phyloP scores from a whole-genome alignment of 1,140 invertebrate genomes.

The Pygmarrhopalites habei region DNA sequence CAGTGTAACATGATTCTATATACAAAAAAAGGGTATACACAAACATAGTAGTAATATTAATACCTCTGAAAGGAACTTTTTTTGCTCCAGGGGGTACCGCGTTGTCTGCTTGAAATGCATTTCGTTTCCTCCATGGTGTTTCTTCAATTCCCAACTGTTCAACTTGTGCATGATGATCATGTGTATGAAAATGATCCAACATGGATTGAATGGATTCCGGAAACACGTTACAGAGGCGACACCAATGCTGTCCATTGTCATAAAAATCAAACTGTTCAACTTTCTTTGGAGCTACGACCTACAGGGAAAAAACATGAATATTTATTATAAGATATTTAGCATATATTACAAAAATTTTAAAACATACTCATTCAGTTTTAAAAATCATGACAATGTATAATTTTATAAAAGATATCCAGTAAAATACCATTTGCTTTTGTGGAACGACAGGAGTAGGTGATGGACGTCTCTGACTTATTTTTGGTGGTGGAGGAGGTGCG shows the following conservation, averaged over 20 bases:
- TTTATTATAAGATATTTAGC: no score
- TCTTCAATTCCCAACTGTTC: conserved; percentile 40
- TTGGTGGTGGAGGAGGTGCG: conserved; percentile 25
- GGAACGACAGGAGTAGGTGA: conserved; percentile 1
- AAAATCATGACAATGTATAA: no score
- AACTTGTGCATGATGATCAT: conserved; percentile 60
- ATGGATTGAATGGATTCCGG: conserved; percentile 76
- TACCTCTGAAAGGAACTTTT: conserved; percentile 37
- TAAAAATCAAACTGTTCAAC: conserved; percentile 60
- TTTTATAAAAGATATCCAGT: no score
- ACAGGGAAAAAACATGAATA: background rate
- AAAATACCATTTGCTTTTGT: background rate
- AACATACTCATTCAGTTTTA: no score
- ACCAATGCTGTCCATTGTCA: conserved; percentile 83
- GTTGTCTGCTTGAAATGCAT: conserved; percentile 11
- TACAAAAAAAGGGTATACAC: conserved; percentile 7
- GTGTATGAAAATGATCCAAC: conserved; percentile 69
- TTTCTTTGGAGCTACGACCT: background rate
- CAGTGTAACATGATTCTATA: background rate
- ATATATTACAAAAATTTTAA: no score
- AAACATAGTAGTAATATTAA: conserved; percentile 3
- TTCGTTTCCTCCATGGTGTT: conserved; percentile 30
- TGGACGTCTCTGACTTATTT: conserved; percentile 12
- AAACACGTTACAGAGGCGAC: conserved; percentile 72
- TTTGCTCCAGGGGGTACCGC: conserved; percentile 24